Conservation (phyloP, 2,113 vertebrate genomes). For the Vicugna pacos region DNA sequence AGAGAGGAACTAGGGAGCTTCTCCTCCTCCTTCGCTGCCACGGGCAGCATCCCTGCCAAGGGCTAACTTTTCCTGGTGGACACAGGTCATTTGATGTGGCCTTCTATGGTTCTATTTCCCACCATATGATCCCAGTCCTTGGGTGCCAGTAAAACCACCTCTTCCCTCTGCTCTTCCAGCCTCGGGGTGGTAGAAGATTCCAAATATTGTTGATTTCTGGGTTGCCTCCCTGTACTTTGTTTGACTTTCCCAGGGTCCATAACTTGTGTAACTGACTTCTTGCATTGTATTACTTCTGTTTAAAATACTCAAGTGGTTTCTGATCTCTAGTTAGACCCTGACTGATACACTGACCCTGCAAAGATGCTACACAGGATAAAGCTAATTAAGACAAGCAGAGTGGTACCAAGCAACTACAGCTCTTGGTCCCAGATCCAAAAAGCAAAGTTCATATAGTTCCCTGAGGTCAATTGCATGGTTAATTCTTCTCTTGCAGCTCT, state of each 20-base stretch:
- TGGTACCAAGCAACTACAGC: neutral
- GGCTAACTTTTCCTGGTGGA: neutral
- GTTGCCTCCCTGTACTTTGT: neutral
- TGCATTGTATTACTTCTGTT: neutral
- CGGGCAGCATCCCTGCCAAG: neutral
- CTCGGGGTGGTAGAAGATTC: neutral
- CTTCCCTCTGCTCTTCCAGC: neutral
- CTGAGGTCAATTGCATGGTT: neutral
- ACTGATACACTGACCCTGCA: neutral
- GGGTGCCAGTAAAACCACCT: neutral
- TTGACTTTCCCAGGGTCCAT: neutral
- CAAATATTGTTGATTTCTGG: neutral
- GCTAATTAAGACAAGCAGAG: neutral
- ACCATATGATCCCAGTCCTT: neutral
- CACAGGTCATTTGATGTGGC: neutral
- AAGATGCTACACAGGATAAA: neutral
- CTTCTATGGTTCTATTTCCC: neutral
- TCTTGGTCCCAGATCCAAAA: neutral
- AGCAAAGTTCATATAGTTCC: neutral
- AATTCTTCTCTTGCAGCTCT: neutral
- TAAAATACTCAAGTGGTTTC: neutral
- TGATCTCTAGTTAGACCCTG: neutral
- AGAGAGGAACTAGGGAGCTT: neutral
- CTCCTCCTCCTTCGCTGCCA: neutral
- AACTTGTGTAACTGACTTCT: neutral